A percentile compares a stretch with the other conserved stretches of the same genome.
phyloP scores from a whole-genome alignment of 2,113 vertebrate genomes.

The Scatophagus argus region DNA sequence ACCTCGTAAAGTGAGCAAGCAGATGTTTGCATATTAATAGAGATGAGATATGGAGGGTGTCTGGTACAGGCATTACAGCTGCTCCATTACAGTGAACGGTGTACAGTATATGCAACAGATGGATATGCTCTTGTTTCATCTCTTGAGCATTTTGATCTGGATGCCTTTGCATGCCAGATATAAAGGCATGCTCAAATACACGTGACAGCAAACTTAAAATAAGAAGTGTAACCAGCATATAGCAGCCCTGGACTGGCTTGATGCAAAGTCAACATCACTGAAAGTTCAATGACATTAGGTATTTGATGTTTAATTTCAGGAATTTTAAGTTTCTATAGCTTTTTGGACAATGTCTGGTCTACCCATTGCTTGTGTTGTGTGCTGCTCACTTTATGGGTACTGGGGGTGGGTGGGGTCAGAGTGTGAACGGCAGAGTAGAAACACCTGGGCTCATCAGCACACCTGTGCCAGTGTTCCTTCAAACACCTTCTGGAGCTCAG shows the following conservation, averaged over 20 bases:
- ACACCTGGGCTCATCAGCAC: too few relatives aligned
- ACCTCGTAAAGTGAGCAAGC: conserved; percentile 68
- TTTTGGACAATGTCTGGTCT: too few relatives aligned
- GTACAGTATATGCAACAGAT: conserved; percentile 65
- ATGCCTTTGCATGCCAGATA: conserved; percentile 42
- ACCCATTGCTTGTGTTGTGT: too few relatives aligned
- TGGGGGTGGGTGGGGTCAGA: too few relatives aligned
- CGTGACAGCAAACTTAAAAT: background rate
- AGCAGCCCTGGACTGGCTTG: too few relatives aligned
- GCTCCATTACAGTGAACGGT: conserved; percentile 53
- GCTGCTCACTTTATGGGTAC: too few relatives aligned
- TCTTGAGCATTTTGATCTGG: conserved; percentile 60
- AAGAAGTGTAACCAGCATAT: background rate
- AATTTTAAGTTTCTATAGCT: background rate
- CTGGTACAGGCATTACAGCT: conserved; percentile 66
- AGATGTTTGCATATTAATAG: conserved; percentile 84
- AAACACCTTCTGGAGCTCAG: too few relatives aligned
- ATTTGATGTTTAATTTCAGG: background rate
- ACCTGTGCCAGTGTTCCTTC: too few relatives aligned
- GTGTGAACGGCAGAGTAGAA: too few relatives aligned
- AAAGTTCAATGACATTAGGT: background rate
- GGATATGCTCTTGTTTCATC: conserved; percentile 63
- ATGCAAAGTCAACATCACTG: background rate
- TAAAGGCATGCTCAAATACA: conserved; percentile 12
- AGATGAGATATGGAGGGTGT: conserved; percentile 54